Percentiles rank a stretch among this genome's conserved stretches.
Conservation (phyloP, 2,797 vertebrate genomes). For the Pterois miles region DNA sequence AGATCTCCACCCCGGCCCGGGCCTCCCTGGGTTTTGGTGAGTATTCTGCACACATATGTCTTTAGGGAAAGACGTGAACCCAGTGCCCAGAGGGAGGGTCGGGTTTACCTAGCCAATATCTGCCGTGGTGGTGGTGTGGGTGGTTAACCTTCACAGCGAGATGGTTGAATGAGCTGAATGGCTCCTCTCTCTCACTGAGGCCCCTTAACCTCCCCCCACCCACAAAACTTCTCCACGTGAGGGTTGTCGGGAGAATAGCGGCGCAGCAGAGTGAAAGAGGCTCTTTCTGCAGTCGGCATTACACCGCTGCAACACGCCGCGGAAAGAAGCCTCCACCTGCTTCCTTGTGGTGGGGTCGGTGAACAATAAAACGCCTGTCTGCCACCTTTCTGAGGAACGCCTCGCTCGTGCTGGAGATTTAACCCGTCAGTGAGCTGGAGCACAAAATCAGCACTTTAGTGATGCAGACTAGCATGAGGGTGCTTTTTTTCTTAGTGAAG, state of each 20-base stretch:
- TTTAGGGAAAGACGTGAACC: conserved; percentile 47
- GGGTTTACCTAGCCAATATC: conserved; percentile 25
- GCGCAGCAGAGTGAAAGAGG: conserved; percentile 66
- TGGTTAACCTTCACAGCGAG: conserved; percentile 52
- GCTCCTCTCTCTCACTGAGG: conserved; percentile 11
- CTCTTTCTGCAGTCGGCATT: conserved; percentile 61
- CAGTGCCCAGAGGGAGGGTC: conserved; percentile 48
- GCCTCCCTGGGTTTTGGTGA: conserved; percentile 54
- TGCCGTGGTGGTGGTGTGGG: conserved; percentile 21
- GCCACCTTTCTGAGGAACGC: conserved; percentile 23
- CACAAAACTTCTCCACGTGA: conserved; percentile 20
- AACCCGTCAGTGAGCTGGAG: conserved; percentile 1
- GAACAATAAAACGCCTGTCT: conserved; percentile 70
- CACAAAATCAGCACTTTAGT: background rate
- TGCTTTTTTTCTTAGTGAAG: conserved; percentile 2
- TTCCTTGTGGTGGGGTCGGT: conserved; percentile 44
- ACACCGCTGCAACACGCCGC: conserved; percentile 14
- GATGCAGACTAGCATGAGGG: background rate
- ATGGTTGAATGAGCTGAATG: conserved; percentile 62
- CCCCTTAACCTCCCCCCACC: background rate
- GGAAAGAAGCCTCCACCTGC: conserved; percentile 71
- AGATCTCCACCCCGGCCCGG: conserved; percentile 58
- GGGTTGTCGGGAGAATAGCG: conserved; percentile 36
- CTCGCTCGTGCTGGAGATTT: conserved; percentile 5
- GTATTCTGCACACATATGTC: conserved; percentile 36